These are phyloP conservation scores for Syrista parreyssii DNA, from an alignment of 2,888 invertebrate genomes.

Conservation along the genomic window DNA sequence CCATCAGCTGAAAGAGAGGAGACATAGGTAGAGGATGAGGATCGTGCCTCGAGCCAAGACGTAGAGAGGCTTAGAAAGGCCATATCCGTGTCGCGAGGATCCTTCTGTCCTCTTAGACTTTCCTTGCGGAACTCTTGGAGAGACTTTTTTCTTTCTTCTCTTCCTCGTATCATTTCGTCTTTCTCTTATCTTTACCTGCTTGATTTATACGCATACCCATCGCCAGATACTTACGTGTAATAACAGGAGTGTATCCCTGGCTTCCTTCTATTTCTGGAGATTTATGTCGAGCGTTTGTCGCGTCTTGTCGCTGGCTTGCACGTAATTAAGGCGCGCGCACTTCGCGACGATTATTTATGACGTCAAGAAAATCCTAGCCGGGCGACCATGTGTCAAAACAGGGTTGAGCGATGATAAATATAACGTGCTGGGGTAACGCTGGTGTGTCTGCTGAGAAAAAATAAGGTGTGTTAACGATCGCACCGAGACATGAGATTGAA, in stretches of 20 bases:
- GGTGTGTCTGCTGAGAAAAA: background rate
- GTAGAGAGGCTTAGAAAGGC: too few relatives aligned
- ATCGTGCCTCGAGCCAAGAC: background rate
- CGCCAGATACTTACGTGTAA: too few relatives aligned
- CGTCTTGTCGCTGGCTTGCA: background rate
- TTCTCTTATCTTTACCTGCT: too few relatives aligned
- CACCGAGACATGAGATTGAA: background rate
- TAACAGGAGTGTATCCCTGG: too few relatives aligned
- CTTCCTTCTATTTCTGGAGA: too few relatives aligned
- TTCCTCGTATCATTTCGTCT: too few relatives aligned
- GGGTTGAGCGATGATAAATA: background rate
- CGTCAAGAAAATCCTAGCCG: background rate
- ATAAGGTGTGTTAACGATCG: slow-evolving; percentile 1
- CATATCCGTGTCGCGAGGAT: too few relatives aligned
- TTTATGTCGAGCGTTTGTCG: too few relatives aligned
- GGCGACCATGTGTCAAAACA: slow-evolving; percentile 3
- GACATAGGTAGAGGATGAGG: background rate
- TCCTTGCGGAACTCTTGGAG: too few relatives aligned
- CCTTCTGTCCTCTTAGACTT: too few relatives aligned
- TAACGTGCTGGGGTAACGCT: background rate
- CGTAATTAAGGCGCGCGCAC: background rate
- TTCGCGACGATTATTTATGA: background rate
- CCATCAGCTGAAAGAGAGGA: background rate
- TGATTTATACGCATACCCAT: too few relatives aligned
- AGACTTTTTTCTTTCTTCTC: too few relatives aligned